phyloP scores from a whole-genome alignment of 2,888 invertebrate genomes.

The Nemoura dubitans region DNA sequence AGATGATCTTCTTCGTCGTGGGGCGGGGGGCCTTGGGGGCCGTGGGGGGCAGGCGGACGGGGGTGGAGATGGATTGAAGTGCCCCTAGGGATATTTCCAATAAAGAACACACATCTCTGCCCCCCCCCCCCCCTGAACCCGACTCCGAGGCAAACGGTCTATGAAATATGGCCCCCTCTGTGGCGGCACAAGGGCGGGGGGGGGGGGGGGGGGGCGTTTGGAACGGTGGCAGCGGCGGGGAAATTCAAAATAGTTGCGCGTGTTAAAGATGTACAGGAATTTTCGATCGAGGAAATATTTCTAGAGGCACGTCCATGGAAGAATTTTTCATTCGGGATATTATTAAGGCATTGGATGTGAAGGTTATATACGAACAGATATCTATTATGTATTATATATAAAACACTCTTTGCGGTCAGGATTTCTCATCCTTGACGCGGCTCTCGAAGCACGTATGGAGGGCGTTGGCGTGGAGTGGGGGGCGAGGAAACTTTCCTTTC shows the following conservation, averaged over 20 bases:
- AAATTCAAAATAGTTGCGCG: conserved; percentile 33
- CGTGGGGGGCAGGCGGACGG: not conserved
- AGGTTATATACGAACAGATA: not conserved
- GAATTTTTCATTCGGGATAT: conserved; percentile 4
- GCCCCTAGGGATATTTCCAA: conserved; percentile 40
- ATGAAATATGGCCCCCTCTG: conserved; percentile 19
- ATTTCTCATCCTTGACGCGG: not conserved
- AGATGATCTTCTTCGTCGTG: conserved; percentile 30
- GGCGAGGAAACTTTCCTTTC: not conserved
- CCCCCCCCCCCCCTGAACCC: not conserved
- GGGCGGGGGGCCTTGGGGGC: not conserved
- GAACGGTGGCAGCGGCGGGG: too few relatives aligned
- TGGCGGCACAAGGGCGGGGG: not conserved
- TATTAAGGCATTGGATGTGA: not conserved
- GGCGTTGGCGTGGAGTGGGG: not conserved
- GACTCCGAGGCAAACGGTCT: not conserved
- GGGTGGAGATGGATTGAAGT: conserved; percentile 34
- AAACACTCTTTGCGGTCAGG: not conserved
- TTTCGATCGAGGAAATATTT: conserved; percentile 10
- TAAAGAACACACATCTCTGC: conserved; percentile 30
- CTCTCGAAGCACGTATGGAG: too few relatives aligned
- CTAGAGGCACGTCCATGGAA: not conserved
- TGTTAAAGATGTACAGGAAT: conserved; percentile 15
- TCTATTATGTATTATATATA: too few relatives aligned
- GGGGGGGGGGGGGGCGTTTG: too few relatives aligned